Evolutionary conservation across 1,140 invertebrate species (phyloP).

Genomic region (Drosophila obscura): DNA sequence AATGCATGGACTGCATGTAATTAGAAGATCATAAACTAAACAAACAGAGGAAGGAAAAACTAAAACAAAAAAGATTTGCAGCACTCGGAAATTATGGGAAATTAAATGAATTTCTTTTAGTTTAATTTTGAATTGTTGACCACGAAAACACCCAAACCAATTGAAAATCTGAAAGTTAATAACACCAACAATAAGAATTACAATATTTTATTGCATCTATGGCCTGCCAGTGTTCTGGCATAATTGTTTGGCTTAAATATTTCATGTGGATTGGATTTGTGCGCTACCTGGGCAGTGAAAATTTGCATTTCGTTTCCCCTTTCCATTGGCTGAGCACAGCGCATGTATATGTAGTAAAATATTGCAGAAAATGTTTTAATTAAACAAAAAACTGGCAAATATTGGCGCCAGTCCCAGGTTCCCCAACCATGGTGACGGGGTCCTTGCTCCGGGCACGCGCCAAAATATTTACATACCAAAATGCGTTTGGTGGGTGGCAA

Average conservation of each 20-base stretch:
- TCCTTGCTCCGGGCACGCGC: constrained; percentile 24
- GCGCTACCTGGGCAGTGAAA: constrained; percentile 29
- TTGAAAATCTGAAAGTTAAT: constrained; percentile 4
- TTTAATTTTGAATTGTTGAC: neutral
- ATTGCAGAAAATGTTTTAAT: constrained; percentile 75
- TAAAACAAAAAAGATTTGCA: too few relatives aligned
- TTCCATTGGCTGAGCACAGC: neutral
- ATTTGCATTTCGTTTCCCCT: constrained; percentile 60
- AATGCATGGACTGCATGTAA: too few relatives aligned
- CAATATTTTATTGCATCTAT: constrained; percentile 26
- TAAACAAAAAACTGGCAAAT: constrained; percentile 73
- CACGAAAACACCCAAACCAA: constrained; percentile 4
- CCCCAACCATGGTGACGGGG: constrained; percentile 12
- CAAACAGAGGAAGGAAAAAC: too few relatives aligned
- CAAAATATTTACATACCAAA: constrained; percentile 75
- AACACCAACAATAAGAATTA: neutral
- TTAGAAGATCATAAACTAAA: too few relatives aligned
- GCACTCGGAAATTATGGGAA: too few relatives aligned
- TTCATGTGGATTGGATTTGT: constrained; percentile 56
- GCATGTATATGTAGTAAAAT: constrained; percentile 44
- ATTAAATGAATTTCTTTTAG: too few relatives aligned
- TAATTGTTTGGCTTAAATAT: constrained; percentile 73
- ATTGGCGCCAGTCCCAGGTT: constrained; percentile 54
- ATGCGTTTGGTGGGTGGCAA: constrained; percentile 48
- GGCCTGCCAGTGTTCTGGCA: constrained; percentile 13